These are phyloP conservation scores for Echinometra lucunter DNA, from an alignment of 53 echinoderm and acorn worm genomes.

Conservation along the genomic window DNA sequence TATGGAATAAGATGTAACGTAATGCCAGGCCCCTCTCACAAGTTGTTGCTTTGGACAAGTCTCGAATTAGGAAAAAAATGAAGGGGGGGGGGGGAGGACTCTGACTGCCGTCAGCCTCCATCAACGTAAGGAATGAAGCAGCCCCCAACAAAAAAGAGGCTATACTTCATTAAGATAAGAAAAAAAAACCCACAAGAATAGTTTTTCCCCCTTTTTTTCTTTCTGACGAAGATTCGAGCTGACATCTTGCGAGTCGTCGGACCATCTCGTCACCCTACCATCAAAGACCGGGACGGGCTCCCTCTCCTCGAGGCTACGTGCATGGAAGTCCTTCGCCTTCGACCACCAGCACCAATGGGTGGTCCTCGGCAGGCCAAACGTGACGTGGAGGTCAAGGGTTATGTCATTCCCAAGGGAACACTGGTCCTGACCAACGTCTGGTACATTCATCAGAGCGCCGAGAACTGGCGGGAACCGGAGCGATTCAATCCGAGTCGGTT, in stretches of 20 bases:
- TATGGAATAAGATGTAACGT: no score
- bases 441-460: constrained; percentile 56
- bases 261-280: constrained; percentile 28
- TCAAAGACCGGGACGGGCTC: constrained; percentile 55
- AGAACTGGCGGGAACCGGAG: constrained; percentile 55
- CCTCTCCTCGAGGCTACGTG: constrained; percentile 60
- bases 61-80: no score
- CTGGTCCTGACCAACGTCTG: constrained; percentile 57
- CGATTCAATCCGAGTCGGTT: constrained; percentile 55
- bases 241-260: constrained; percentile 59
- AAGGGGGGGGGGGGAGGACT: no score
- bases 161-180: no score
- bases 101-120: no score
- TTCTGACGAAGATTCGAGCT: constrained; percentile 25
- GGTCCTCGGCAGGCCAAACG: constrained; percentile 48
- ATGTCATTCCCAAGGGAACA: constrained; percentile 63
- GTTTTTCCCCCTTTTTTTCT: not conserved
- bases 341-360: constrained; percentile 57
- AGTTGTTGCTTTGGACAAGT: no score
- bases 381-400: constrained; percentile 41
- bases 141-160: no score
- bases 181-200: no score
- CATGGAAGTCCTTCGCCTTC: constrained; percentile 66
- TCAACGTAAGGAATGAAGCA: no score
- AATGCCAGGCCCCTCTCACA: no score